Evolutionary conservation across 2,113 vertebrate genomes (phyloP).

Genomic region (Upupa epops): DNA sequence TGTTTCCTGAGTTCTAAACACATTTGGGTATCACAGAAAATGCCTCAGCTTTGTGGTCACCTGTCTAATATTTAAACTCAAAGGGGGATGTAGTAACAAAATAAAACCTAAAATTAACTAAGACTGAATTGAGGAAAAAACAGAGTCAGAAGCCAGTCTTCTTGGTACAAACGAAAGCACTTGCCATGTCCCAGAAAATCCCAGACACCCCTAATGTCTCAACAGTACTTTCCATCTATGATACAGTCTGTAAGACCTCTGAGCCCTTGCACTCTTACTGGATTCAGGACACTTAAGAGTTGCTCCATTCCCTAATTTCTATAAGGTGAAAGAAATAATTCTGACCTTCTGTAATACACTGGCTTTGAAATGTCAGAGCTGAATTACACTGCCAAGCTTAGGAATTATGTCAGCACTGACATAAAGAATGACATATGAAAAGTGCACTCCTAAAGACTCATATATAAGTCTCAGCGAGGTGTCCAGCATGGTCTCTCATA

Average conservation of each 20-base stretch:
- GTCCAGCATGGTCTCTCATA: background rate
- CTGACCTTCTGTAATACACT: background rate
- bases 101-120: background rate
- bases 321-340: background rate
- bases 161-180: background rate
- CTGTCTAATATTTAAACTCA: background rate
- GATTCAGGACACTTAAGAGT: background rate
- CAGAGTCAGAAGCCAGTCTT: background rate
- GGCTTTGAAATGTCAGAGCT: background rate
- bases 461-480: background rate
- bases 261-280: background rate
- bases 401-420: background rate
- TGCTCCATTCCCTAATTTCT: background rate
- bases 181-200: background rate
- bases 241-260: background rate
- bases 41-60: background rate
- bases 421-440: background rate
- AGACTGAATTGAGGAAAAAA: background rate
- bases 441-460: background rate
- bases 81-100: background rate
- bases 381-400: background rate
- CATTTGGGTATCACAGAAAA: background rate
- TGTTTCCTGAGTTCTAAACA: background rate
- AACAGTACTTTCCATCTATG: background rate
- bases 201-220: background rate